These are phyloP conservation scores for Seira ritae DNA, from an alignment of 2,888 invertebrate species.

Conservation along the genomic window DNA sequence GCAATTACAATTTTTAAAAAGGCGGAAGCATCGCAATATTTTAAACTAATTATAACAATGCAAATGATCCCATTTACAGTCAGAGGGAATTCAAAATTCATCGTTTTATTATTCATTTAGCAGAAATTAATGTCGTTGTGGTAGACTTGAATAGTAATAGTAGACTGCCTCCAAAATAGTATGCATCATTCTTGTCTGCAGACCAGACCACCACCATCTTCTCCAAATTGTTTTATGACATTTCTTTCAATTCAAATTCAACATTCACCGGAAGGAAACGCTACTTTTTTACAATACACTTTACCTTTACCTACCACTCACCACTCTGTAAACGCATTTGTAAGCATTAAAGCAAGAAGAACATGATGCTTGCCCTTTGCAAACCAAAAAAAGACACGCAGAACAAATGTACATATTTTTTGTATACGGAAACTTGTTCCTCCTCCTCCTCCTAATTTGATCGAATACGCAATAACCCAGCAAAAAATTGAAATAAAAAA, in stretches of 20 bases:
- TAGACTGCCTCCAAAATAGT: constrained; percentile 2
- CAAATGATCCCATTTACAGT: background rate
- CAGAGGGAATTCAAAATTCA: background rate
- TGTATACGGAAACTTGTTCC: constrained; percentile 54
- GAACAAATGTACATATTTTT: background rate
- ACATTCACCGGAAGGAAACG: constrained; percentile 8
- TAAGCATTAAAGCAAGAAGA: no score
- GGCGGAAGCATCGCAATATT: constrained; percentile 48
- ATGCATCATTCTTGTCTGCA: no score
- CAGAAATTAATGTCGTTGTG: constrained; percentile 12
- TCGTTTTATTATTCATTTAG: constrained; percentile 18
- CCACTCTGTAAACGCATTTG: no score
- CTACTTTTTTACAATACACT: background rate
- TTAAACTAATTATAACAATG: constrained; percentile 17
- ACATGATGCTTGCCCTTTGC: constrained; percentile 33
- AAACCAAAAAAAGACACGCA: constrained; percentile 14
- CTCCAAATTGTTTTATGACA: background rate
- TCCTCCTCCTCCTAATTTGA: no score
- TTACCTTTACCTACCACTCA: no score
- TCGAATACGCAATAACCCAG: constrained; percentile 34
- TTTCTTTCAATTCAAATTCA: background rate
- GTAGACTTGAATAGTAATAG: no score
- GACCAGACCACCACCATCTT: constrained; percentile 2
- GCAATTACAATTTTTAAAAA: constrained; percentile 45
- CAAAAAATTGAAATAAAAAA: background rate